Evolutionary conservation across 1,140 invertebrate species (phyloP), one percentile per base, ranked within the genome.

Genomic region (Druon quercuslanigerum): DNA sequence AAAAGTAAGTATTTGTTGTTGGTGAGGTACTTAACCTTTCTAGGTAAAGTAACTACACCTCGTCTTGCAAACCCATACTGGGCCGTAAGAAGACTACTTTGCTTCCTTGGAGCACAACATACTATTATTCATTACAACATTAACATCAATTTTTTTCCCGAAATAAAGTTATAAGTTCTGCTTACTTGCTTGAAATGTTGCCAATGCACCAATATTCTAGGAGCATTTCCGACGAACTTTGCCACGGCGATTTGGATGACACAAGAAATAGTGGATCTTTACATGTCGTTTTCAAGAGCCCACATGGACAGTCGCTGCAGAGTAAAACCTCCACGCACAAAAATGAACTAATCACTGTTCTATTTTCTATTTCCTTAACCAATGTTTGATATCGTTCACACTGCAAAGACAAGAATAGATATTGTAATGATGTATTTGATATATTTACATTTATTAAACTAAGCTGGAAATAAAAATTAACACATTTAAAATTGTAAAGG

Each of bases 151-250:
- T 46, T 46, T 11, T 46, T 7, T 33, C 1, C 9, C 7, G 40
- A 11, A 11, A 1, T 7, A 46, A 11, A 46, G 40, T 1, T 46
- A 11, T 46, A 46, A 11, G 40, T 46, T 46, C 40, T 75, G 89
- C 90, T 90, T 86, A 95, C 94, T 94, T 94, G 90, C 93, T 94
- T 51, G 92, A 87, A n/a, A 92, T 87, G 56, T 94, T 88, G 79
- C 93, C 92, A 78, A 96, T 93, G 72, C 93, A 94, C 96, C 96
- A 96, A 84, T 95, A 94, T 87, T 96, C 96, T 78, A 96, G 87
- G 17, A 96, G 90, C 79, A 94, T 88, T 79, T 92, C 92, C 71
- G 91, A 87, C 73, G 90, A 81, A 80, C 88, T 84, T 80, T 91
- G 82, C 89, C 88, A 90, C 79, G 88, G 85, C 51, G 87, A 82